Evolutionary conservation across 2,888 invertebrate species (phyloP).

Genomic region (Octonoba sinensis): DNA sequence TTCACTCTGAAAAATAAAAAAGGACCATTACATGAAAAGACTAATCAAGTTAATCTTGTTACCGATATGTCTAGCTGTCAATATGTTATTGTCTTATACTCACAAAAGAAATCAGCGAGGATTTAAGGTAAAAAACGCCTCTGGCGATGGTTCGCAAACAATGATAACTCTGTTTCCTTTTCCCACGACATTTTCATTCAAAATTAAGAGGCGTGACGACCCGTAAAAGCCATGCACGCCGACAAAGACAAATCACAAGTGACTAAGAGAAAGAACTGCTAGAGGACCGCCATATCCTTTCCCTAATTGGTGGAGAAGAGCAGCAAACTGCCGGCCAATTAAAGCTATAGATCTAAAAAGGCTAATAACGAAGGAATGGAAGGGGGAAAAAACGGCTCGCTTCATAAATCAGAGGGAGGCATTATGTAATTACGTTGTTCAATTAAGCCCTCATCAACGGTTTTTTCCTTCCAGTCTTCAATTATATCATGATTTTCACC

Average conservation of each 20-base stretch:
- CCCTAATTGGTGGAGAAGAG: slow-evolving; percentile 45
- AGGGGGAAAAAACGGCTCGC: background rate
- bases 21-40: no score
- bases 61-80: no score
- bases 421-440: slow-evolving; percentile 56
- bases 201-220: slow-evolving; percentile 25
- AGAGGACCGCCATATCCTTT: background rate
- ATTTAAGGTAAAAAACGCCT: slow-evolving; percentile 1
- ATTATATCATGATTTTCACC: slow-evolving; percentile 20
- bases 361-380: background rate
- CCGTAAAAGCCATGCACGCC: slow-evolving; percentile 1
- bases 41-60: no score
- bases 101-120: background rate
- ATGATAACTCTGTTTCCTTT: slow-evolving; percentile 13
- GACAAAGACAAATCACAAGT: background rate
- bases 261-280: background rate
- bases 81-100: no score
- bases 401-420: slow-evolving; percentile 11
- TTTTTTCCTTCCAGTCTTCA: slow-evolving; percentile 19
- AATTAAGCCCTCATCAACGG: slow-evolving; percentile 34
- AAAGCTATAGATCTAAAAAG: slow-evolving; percentile 12
- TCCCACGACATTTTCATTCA: slow-evolving; percentile 8
- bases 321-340: slow-evolving; percentile 51
- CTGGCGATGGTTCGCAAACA: background rate
- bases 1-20: no score